phyloP scores from a whole-genome alignment of 1,140 invertebrate genomes.

The Drusus annulatus region DNA sequence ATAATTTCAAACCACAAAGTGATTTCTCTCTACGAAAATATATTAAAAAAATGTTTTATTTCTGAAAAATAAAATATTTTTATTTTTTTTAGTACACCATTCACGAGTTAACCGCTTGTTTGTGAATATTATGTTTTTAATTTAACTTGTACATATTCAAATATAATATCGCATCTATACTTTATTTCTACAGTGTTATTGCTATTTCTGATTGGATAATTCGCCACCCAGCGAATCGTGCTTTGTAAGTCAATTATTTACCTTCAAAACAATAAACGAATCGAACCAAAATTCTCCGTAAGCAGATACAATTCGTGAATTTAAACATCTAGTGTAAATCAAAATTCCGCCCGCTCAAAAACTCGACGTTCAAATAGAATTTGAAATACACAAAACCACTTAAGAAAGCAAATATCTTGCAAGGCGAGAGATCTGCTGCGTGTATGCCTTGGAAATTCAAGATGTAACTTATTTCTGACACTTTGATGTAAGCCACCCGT shows the following conservation, averaged over 20 bases:
- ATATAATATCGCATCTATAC: too few species aligned
- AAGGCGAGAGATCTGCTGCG: constrained; percentile 5
- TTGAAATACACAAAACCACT: constrained; percentile 39
- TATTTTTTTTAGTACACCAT: too few species aligned
- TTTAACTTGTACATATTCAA: too few species aligned
- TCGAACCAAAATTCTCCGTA: neutral
- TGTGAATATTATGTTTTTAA: too few species aligned
- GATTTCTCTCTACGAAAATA: too few species aligned
- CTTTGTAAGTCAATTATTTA: constrained; percentile 28
- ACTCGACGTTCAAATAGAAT: constrained; percentile 22
- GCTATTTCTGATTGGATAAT: too few species aligned
- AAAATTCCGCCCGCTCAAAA: constrained; percentile 18
- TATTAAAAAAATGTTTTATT: too few species aligned
- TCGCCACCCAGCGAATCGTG: neutral
- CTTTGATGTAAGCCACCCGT: constrained; percentile 48
- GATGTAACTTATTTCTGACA: constrained; percentile 52
- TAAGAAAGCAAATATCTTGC: constrained; percentile 35
- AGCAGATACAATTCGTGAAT: neutral
- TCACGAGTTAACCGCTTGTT: too few species aligned
- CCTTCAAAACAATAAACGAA: neutral
- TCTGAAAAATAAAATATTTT: too few species aligned
- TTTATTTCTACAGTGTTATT: too few species aligned
- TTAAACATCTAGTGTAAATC: constrained; percentile 37
- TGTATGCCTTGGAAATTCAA: constrained; percentile 40
- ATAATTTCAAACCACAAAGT: too few species aligned